Base-by-base conservation (phyloP, 2,888 invertebrate genomes). In the Dryadula phaetusa region DNA sequence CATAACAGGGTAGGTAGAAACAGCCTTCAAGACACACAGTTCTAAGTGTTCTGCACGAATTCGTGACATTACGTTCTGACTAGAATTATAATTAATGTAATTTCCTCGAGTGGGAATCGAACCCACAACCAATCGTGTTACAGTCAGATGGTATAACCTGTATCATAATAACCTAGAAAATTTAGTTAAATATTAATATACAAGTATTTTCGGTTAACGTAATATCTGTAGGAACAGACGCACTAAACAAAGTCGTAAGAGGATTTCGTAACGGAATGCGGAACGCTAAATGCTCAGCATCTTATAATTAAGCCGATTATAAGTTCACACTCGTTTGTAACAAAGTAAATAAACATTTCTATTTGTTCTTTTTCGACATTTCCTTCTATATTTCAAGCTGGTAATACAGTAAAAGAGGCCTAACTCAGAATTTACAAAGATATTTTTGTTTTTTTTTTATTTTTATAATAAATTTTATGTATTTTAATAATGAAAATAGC, bases 241-340 rank as follows among this genome's bases (percentile, higher is more conserved):
- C 44, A 16, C n/a, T 0, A 12, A 42, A 60, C 60, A 44, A 60
- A 34, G 42, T 28, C 32, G 0, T 60, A 44, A 60, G 60, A 46
- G 60, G 44, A 60, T 60, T 60, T 44, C 10, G 4, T 44, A 32
- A 40, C 40, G 40, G n/a, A n/a, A n/a, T n/a, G n/a, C n/a, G n/a
- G 14, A 60, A 46, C 28, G 44, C 16, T 44, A 60, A 28, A 60
- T 60, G 25, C 28, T 8, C 28, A 46, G 60, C 25, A 20, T 40
- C 56, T 56, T 40, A 42, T 53, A 60, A 52, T 54, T 62, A 66
- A 66, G 37, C 56, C 18, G 53, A 56, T 62, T 54, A 62, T 10
- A 66, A 66, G 46, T 49, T 20, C n/a, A 40, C 46, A 46, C 60
- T 28, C 44, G 18, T 46, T 60, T 44, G 44, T 32, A 44, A 18